Percentiles rank a stretch among this genome's conserved stretches.
phyloP scores from a whole-genome alignment of 2,113 vertebrate genomes.

The Mastomys coucha region DNA sequence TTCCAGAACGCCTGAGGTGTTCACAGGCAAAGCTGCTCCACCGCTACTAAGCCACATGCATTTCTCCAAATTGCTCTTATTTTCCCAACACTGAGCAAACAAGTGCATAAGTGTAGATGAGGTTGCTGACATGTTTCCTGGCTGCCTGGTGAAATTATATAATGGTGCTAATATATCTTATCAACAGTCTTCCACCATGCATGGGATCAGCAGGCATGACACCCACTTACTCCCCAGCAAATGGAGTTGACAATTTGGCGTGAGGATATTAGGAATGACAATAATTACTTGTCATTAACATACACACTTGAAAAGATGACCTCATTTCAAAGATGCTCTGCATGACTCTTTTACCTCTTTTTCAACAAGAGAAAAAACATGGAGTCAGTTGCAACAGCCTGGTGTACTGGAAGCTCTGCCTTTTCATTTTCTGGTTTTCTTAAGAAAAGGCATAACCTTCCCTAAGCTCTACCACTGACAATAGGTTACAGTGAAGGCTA shows the following conservation, averaged over 20 bases:
- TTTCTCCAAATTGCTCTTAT: slow-evolving; percentile 78
- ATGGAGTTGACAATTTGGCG: slow-evolving; percentile 41
- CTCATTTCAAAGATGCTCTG: slow-evolving; percentile 45
- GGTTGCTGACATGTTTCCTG: slow-evolving; percentile 61
- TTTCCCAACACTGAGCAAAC: not conserved
- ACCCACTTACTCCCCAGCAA: not conserved
- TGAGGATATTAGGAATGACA: slow-evolving; percentile 67
- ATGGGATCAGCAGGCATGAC: not conserved
- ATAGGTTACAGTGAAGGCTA: not conserved
- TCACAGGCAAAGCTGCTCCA: slow-evolving; percentile 64
- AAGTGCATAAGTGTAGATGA: not conserved
- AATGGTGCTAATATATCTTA: not conserved
- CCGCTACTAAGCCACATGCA: slow-evolving; percentile 71
- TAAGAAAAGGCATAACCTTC: not conserved
- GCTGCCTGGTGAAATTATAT: slow-evolving; percentile 11
- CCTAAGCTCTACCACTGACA: not conserved
- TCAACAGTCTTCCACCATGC: not conserved
- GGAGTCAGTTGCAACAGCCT: not conserved
- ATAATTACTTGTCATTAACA: slow-evolving; percentile 69
- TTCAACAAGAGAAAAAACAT: not conserved
- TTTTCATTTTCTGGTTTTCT: not conserved
- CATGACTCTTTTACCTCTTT: not conserved
- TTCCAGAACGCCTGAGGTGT: slow-evolving; percentile 85
- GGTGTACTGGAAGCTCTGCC: not conserved
- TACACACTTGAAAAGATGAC: slow-evolving; percentile 58